Base-by-base conservation (phyloP, 2,113 vertebrate species). In the Micronycteris hirsuta region DNA sequence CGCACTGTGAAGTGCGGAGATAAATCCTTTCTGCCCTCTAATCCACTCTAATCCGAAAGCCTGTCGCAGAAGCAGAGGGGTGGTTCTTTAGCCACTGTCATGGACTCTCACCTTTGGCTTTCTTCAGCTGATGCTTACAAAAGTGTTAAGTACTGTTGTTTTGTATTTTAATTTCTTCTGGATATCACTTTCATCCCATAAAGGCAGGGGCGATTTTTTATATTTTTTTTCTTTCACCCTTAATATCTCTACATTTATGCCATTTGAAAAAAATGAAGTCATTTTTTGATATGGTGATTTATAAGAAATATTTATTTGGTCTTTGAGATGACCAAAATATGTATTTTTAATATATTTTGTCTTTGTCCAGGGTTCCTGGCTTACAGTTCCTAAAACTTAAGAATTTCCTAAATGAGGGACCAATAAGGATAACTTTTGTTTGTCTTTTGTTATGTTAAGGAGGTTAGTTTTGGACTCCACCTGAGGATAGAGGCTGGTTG, bases 121-220 rank as follows among this genome's bases (percentile, higher is more conserved):
- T 96, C 54, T 86, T 93, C 58, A 94, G 24, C 20, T 33, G 14
- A 22, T 54, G 31, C 41, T 77, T 45, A 19, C 58, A 65, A 61
- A 54, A 22, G 41, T 41, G 4, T 81, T 49, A 76, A 78, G 7
- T 81, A 49, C 17, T 73, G 0, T 84, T 83, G 5, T 43, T 16
- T 92, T 91, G 38, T 89, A 17, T 85, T 89, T 6, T 71, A 77
- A 38, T 95, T 90, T 88, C n/a, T 80, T 95, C 52, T 82, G 54
- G 76, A 54, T 26, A 20, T 54, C 22, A 36, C 36, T 80, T 91
- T 93, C 16, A 95, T 68, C 22, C 36, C 52, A 73, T 74, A 36
- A 92, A 96, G 58, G 3, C 47, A 91, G 43, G 54, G 14, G 14
- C 54, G 63, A 0, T 80, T 94, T 20, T 88, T 80, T 58, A 17